Evolutionary conservation across 2,888 invertebrate genomes (phyloP).

Genomic region (Osedax frankpressi): DNA sequence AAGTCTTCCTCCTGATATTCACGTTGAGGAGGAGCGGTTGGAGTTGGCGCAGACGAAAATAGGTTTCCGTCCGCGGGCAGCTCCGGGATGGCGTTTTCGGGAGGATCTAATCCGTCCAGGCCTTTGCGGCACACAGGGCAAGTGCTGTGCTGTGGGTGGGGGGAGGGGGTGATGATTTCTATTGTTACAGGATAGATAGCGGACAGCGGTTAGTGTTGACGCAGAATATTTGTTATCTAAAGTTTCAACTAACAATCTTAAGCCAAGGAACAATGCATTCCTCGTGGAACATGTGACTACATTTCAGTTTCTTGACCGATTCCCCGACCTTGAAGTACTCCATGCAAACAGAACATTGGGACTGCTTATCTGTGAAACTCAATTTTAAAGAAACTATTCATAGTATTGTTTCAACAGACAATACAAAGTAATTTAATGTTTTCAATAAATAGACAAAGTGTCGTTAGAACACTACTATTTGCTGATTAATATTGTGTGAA

Average conservation of each 20-base stretch:
- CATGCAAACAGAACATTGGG: constrained; percentile 89
- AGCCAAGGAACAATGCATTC: constrained; percentile 89
- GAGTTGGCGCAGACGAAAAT: not conserved
- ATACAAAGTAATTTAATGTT: too few relatives aligned
- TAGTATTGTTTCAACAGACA: too few relatives aligned
- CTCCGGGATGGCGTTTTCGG: not conserved
- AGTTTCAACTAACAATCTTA: constrained; percentile 55
- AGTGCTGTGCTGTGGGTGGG: constrained; percentile 61
- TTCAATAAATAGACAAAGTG: too few relatives aligned
- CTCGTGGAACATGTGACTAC: constrained; percentile 80
- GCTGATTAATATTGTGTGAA: too few relatives aligned
- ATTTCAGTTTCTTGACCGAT: constrained; percentile 64
- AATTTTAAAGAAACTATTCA: too few relatives aligned
- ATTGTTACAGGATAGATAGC: not conserved
- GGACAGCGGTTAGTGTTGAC: not conserved
- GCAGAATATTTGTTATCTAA: not conserved
- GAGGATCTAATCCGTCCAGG: constrained; percentile 44
- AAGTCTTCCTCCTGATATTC: not conserved
- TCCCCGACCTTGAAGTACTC: constrained; percentile 70
- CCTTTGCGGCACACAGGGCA: constrained; percentile 85
- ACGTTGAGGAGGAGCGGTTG: not conserved
- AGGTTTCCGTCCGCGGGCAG: too few relatives aligned
- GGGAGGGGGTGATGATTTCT: not conserved
- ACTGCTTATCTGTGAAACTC: not conserved
- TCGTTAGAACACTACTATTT: too few relatives aligned